These are phyloP conservation scores for Saccostrea cuccullata DNA, from an alignment of 1,140 invertebrate species.

Conservation along the genomic window DNA sequence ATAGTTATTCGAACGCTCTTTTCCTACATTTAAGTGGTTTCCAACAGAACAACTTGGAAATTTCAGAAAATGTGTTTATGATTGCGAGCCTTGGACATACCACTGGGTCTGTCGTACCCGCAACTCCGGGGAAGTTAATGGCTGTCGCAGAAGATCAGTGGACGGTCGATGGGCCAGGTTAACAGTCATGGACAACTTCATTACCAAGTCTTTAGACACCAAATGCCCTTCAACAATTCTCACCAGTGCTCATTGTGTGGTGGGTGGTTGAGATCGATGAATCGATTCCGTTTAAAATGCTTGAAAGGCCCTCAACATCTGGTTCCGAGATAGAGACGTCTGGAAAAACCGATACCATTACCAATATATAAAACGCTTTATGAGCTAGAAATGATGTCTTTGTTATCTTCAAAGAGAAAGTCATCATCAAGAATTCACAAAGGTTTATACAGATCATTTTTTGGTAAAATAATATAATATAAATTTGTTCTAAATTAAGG, in stretches of 20 bases:
- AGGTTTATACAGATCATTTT: neutral
- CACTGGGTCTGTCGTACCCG: neutral
- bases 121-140: neutral
- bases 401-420: constrained; percentile 25
- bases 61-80: no score
- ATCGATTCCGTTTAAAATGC: constrained; percentile 20
- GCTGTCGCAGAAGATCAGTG: neutral
- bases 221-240: constrained; percentile 35
- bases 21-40: no score
- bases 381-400: neutral
- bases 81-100: neutral
- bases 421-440: neutral
- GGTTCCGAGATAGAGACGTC: neutral
- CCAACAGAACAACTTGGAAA: no score
- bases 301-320: constrained; percentile 16
- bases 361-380: neutral
- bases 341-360: neutral
- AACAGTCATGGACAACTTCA: constrained; percentile 27
- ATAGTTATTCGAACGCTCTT: no score
- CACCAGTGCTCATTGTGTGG: constrained; percentile 20
- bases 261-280: constrained; percentile 2
- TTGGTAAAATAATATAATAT: neutral
- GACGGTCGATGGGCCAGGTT: neutral
- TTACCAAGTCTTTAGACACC: constrained; percentile 24
- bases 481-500: no score